Percentiles rank a stretch among this genome's conserved stretches.
Evolutionary conservation across 2,888 invertebrate species (phyloP).

Genomic region (Agrypnus murinus): DNA sequence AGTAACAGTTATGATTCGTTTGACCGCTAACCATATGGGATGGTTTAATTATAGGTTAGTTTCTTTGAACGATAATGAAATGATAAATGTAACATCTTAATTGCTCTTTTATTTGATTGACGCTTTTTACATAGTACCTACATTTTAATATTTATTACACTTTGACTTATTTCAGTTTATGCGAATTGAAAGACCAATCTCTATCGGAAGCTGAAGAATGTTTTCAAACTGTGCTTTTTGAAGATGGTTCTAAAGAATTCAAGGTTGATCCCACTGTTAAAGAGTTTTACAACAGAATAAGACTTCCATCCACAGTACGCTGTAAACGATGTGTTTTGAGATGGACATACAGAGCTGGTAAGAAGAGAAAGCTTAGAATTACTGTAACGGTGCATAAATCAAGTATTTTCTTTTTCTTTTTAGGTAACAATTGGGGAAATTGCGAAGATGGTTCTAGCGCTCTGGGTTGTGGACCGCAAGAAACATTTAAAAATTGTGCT

Average conservation of each 20-base stretch:
- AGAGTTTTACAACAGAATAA: conserved; percentile 55
- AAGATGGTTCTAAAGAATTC: conserved; percentile 57
- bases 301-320: conserved; percentile 62
- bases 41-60: conserved; percentile 62
- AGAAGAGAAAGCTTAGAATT: background rate
- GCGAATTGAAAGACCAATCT: conserved; percentile 55
- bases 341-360: conserved; percentile 67
- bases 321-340: conserved; percentile 67
- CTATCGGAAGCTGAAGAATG: conserved; percentile 61
- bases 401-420: background rate
- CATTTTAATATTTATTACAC: too few relatives aligned
- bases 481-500: conserved; percentile 69
- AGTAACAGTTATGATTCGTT: conserved; percentile 61
- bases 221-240: conserved; percentile 57
- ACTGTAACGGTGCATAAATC: too few relatives aligned
- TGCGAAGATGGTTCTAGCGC: conserved; percentile 65
- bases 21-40: conserved; percentile 70
- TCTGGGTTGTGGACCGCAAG: conserved; percentile 68
- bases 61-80: too few relatives aligned
- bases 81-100: too few relatives aligned
- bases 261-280: conserved; percentile 51
- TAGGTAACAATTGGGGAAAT: conserved; percentile 68
- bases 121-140: too few relatives aligned
- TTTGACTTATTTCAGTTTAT: too few relatives aligned
- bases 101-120: too few relatives aligned